A percentile compares a stretch with the other conserved stretches of the same genome.
phyloP scores from a whole-genome alignment of 1,140 invertebrate species.

The Cydia splendana region DNA sequence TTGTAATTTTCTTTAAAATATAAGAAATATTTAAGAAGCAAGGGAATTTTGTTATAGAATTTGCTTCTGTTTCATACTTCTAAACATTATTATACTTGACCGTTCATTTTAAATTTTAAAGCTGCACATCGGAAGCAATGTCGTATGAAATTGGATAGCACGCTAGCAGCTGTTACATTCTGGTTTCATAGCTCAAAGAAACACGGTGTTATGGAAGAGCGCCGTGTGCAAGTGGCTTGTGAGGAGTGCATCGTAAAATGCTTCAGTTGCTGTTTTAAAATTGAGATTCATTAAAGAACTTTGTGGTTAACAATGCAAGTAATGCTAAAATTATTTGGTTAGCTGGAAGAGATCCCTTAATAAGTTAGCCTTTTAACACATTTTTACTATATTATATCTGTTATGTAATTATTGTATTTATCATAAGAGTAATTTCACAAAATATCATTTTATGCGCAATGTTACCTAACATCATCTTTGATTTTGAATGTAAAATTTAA shows the following conservation, averaged over 20 bases:
- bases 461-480: no score
- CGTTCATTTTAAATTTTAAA: slow-evolving; percentile 1
- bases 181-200: slow-evolving; percentile 1
- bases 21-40: neutral
- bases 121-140: slow-evolving; percentile 1
- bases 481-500: no score
- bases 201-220: slow-evolving; percentile 7
- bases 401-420: no score
- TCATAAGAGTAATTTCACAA: no score
- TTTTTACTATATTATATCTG: no score
- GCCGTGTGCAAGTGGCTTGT: neutral
- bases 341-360: no score
- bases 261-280: neutral
- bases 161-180: neutral
- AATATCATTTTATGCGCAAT: no score
- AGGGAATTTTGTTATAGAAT: neutral
- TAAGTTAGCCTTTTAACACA: neutral
- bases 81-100: neutral
- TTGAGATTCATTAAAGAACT: neutral
- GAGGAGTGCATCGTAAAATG: neutral
- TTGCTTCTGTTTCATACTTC: neutral
- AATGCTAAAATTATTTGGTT: neutral
- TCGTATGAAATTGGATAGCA: slow-evolving; percentile 19
- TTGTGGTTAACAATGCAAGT: neutral
- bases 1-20: no score